Conservation (phyloP, 2,113 vertebrate species). For the Gasterosteus aculeatus region DNA sequence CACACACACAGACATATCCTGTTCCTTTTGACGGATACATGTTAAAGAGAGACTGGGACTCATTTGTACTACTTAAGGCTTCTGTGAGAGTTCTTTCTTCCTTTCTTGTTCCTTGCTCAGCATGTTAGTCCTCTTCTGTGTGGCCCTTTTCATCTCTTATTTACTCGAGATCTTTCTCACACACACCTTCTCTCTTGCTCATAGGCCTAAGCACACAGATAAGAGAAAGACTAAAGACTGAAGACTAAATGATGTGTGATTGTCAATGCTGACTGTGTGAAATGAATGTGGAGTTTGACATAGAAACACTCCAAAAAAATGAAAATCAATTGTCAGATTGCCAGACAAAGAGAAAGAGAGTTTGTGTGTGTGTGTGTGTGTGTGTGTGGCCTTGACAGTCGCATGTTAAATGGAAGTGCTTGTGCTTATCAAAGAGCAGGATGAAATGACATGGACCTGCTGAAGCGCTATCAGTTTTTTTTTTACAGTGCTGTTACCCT, state of each 20-base stretch:
- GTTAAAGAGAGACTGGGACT: constrained; percentile 47
- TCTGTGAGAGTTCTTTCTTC: constrained; percentile 44
- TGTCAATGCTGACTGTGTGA: not conserved
- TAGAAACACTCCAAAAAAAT: too few species aligned
- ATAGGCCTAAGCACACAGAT: not conserved
- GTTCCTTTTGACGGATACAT: constrained; percentile 55
- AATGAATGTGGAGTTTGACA: not conserved
- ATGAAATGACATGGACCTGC: constrained; percentile 74
- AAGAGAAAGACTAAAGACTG: not conserved
- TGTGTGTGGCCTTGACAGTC: constrained; percentile 68
- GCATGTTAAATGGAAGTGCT: constrained; percentile 77
- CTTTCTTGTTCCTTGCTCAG: constrained; percentile 28
- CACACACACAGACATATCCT: constrained; percentile 46
- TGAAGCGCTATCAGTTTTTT: constrained; percentile 63
- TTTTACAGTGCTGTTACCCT: constrained; percentile 64
- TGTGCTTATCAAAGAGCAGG: constrained; percentile 77
- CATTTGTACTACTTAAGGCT: constrained; percentile 67
- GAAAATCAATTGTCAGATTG: not conserved
- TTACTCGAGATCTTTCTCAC: constrained; percentile 16
- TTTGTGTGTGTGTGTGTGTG: constrained; percentile 29
- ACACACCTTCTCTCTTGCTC: not conserved
- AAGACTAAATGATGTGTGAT: not conserved
- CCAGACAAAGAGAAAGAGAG: not conserved
- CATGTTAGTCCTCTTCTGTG: constrained; percentile 36
- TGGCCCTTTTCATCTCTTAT: constrained; percentile 20